Evolutionary conservation across 2,888 invertebrate species (phyloP).

Genomic region (Pseudococcus longispinus): DNA sequence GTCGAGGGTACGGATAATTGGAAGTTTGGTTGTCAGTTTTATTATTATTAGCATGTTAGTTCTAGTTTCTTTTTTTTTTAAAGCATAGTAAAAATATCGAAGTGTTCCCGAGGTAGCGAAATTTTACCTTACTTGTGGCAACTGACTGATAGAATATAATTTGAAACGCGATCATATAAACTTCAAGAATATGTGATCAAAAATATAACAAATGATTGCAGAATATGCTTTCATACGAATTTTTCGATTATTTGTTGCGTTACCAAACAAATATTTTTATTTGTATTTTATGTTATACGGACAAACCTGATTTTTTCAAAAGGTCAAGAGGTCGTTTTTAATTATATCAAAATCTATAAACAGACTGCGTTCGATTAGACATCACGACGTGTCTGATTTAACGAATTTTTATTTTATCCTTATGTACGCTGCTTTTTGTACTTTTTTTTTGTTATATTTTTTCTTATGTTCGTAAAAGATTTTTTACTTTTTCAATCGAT

Average conservation of each 20-base stretch:
- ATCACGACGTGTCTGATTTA: background rate
- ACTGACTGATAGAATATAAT: slow-evolving; percentile 43
- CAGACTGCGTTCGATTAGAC: slow-evolving; percentile 36
- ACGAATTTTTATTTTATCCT: slow-evolving; percentile 36
- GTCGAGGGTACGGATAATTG: slow-evolving; percentile 13
- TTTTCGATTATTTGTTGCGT: slow-evolving; percentile 45
- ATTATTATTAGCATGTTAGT: slow-evolving; percentile 31
- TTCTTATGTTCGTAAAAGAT: slow-evolving; percentile 19
- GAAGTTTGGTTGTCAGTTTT: slow-evolving; percentile 34
- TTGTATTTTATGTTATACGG: slow-evolving; percentile 37
- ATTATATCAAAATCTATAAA: slow-evolving; percentile 28
- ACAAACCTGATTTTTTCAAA: slow-evolving; percentile 32
- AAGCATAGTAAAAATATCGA: slow-evolving; percentile 26
- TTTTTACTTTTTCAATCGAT: slow-evolving; percentile 20
- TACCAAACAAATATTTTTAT: slow-evolving; percentile 38
- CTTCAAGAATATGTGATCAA: slow-evolving; percentile 36
- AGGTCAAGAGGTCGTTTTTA: slow-evolving; percentile 33
- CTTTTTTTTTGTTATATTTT: slow-evolving; percentile 19
- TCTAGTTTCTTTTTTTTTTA: background rate
- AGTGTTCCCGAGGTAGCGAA: slow-evolving; percentile 32
- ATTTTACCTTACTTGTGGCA: slow-evolving; percentile 17
- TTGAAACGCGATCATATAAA: slow-evolving; percentile 42
- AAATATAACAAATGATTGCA: background rate
- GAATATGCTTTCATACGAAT: slow-evolving; percentile 41
- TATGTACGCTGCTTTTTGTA: slow-evolving; percentile 29